phyloP scores from a whole-genome alignment of 1,140 invertebrate species.

The Trichonephila inaurata region DNA sequence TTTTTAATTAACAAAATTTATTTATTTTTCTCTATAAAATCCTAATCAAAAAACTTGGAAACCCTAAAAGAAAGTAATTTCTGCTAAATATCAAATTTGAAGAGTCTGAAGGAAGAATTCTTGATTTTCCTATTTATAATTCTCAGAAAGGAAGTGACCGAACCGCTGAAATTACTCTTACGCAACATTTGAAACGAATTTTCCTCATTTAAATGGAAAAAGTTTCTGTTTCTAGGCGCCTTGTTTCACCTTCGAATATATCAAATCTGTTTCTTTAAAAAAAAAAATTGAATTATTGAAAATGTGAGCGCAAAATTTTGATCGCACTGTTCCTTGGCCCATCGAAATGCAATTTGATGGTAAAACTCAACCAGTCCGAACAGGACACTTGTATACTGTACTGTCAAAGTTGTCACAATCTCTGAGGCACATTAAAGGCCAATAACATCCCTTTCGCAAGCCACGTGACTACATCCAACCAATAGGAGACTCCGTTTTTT shows the following conservation, averaged over 20 bases:
- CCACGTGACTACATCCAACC: conserved; percentile 52
- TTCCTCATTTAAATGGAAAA: conserved; percentile 3
- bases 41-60: too few species aligned
- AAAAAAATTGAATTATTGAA: background rate
- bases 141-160: conserved; percentile 33
- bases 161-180: background rate
- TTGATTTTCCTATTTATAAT: background rate
- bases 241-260: background rate
- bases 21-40: too few species aligned
- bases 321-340: background rate
- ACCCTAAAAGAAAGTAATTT: too few species aligned
- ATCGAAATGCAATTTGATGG: background rate
- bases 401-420: conserved; percentile 75
- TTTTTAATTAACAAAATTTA: too few species aligned
- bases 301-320: background rate
- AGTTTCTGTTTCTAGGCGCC: background rate
- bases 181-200: background rate
- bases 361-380: background rate
- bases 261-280: background rate
- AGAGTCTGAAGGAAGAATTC: background rate
- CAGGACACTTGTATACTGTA: background rate
- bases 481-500: conserved; percentile 68
- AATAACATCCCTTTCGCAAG: conserved; percentile 68
- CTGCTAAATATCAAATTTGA: background rate
- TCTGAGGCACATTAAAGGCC: conserved; percentile 70